Base-by-base conservation (phyloP, 2,113 vertebrate species). In the Gavialis gangeticus region DNA sequence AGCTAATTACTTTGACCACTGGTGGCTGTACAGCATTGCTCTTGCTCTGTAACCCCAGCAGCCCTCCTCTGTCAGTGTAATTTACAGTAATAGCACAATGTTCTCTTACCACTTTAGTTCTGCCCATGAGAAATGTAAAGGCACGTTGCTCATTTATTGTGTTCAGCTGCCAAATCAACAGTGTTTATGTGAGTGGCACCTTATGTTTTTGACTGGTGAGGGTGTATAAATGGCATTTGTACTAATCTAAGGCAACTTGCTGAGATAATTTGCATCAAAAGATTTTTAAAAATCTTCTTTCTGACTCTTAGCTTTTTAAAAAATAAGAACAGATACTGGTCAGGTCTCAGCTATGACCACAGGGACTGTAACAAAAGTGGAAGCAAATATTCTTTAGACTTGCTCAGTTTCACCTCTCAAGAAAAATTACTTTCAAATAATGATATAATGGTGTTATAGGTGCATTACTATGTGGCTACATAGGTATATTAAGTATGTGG, bases 1-100 rank as follows among this genome's bases (percentile, higher is more conserved):
- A 84, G 93, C 97, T 98, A 97, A 98, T 98, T 97, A 96, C 95
- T 96, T 91, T 89, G 90, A 73, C 95, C 94, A n/a, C 71, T 73
- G 87, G 87, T 95, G 91, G 64, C 75, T 95, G 93, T 94, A 89
- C 84, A 87, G 86, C 77, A 27, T 30, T 79, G 76, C 89, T 97
- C 62, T 75, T 67, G 85, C 90, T 66, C 8, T 11, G 6, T 66
- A 91, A 93, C 92, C 94, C 96, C 93, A 75, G 79, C 88, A 92
- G 91, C 89, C 91, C 88, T 95, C n/a, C 34, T 7, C 91, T 95
- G 94, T 79, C 94, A 84, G 90, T 57, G 92, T 94, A 90, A 96
- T 97, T 94, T 96, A 92, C 75, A 93, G 95, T 73, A 92, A 56
- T 58, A 67, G 86, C 88, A 21, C 75, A 77, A 85, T 54, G 85